phyloP scores from a whole-genome alignment of 2,888 invertebrate genomes.

The Onchidella celtica region DNA sequence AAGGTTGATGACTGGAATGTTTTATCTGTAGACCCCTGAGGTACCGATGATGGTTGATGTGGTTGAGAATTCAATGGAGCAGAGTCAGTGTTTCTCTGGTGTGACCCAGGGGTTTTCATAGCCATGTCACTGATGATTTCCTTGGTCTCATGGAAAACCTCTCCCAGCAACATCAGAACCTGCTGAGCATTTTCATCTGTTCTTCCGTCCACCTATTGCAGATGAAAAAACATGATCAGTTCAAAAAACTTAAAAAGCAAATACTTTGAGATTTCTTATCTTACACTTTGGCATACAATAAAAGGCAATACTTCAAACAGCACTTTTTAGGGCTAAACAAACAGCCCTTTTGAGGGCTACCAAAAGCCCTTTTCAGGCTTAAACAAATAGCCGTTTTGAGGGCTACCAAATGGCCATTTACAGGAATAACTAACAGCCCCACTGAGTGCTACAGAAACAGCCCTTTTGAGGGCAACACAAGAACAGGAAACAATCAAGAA shows the following conservation, averaged over 20 bases:
- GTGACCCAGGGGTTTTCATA: constrained; percentile 9
- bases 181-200: constrained; percentile 36
- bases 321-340: background rate
- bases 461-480: no score
- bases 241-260: background rate
- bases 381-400: no score
- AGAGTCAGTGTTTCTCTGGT: constrained; percentile 1
- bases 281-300: background rate
- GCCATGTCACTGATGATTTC: constrained; percentile 27
- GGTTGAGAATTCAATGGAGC: background rate
- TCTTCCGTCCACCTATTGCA: constrained; percentile 35
- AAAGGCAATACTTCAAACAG: background rate
- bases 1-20: constrained; percentile 39
- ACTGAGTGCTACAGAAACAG: no score
- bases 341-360: no score
- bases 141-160: constrained; percentile 48
- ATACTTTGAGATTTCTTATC: background rate
- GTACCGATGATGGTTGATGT: constrained; percentile 9
- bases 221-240: background rate
- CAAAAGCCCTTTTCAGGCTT: no score
- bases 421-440: no score
- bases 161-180: constrained; percentile 39
- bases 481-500: no score
- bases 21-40: constrained; percentile 13
- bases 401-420: no score